Evolutionary conservation across 2,113 vertebrate genomes (phyloP).

Genomic region (Melozone crissalis): DNA sequence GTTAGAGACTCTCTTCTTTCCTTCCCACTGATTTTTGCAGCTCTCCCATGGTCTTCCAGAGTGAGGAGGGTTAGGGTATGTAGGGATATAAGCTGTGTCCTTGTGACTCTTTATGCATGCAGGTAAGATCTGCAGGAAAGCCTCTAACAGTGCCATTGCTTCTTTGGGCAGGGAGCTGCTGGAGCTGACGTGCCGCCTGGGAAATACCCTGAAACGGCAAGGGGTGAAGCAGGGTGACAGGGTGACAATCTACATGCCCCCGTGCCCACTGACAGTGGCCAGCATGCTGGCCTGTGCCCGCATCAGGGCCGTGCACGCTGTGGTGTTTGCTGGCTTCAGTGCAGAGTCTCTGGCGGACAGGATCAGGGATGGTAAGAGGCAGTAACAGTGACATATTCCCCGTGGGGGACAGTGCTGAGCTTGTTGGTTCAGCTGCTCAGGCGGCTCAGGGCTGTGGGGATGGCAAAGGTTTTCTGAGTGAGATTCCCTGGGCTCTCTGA

Average conservation of each 20-base stretch:
- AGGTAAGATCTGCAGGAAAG: background rate
- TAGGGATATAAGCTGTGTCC: background rate
- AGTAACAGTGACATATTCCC: rapidly evolving
- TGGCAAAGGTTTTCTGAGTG: background rate
- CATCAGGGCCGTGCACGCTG: slow-evolving; percentile 75
- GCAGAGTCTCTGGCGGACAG: slow-evolving; percentile 77
- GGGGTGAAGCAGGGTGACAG: slow-evolving; percentile 78
- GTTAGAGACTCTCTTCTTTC: background rate
- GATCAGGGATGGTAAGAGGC: slow-evolving; percentile 79
- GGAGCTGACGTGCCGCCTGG: slow-evolving; percentile 79
- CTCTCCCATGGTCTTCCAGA: background rate
- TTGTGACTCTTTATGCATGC: rapidly evolving
- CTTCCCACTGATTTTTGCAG: background rate
- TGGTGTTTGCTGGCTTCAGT: slow-evolving; percentile 84
- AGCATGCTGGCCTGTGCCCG: slow-evolving; percentile 83
- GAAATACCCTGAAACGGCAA: slow-evolving; percentile 74
- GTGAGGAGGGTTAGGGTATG: background rate
- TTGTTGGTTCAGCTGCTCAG: background rate
- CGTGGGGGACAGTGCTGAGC: background rate
- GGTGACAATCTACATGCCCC: slow-evolving; percentile 83
- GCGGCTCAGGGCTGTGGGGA: background rate
- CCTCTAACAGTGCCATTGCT: background rate
- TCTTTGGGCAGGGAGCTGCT: slow-evolving; percentile 74
- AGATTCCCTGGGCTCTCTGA: background rate
- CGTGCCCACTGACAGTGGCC: slow-evolving; percentile 77